Evolutionary conservation across 2,797 vertebrate species (phyloP).

Genomic region (Chaetophractus vellerosus): DNA sequence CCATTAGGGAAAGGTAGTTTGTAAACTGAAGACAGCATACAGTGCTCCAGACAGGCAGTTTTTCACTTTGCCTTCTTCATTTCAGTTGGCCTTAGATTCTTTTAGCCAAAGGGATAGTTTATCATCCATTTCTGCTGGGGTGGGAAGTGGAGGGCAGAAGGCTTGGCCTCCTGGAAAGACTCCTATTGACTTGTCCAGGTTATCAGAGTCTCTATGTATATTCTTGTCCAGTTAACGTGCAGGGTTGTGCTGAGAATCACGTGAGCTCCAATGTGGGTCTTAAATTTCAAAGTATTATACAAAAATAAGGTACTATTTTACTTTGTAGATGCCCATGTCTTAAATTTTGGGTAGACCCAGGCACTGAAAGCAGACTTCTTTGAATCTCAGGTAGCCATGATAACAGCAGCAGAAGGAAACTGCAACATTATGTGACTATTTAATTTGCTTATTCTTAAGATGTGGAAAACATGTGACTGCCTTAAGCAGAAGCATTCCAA

Average conservation of each 20-base stretch:
- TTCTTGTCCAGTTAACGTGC: background rate
- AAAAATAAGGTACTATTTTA: slow-evolving; percentile 5
- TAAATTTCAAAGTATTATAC: background rate
- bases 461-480: background rate
- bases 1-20: slow-evolving; percentile 45
- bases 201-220: background rate
- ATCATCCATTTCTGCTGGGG: slow-evolving; percentile 5
- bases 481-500: slow-evolving; percentile 36
- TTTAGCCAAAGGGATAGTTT: slow-evolving; percentile 12
- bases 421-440: slow-evolving; percentile 17
- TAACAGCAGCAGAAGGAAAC: slow-evolving; percentile 26
- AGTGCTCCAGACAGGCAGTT: background rate
- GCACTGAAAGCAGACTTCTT: slow-evolving; percentile 17
- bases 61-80: slow-evolving; percentile 47
- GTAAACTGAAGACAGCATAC: background rate
- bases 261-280: background rate
- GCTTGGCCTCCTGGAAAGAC: background rate
- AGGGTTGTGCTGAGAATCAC: background rate
- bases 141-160: background rate
- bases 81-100: slow-evolving; percentile 38
- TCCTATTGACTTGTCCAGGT: background rate
- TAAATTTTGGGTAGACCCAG: background rate
- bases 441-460: slow-evolving; percentile 56
- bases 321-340: background rate
- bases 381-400: slow-evolving; percentile 8